These are phyloP conservation scores for Ibycter americanus DNA, from an alignment of 2,797 vertebrate species.

Conservation along the genomic window DNA sequence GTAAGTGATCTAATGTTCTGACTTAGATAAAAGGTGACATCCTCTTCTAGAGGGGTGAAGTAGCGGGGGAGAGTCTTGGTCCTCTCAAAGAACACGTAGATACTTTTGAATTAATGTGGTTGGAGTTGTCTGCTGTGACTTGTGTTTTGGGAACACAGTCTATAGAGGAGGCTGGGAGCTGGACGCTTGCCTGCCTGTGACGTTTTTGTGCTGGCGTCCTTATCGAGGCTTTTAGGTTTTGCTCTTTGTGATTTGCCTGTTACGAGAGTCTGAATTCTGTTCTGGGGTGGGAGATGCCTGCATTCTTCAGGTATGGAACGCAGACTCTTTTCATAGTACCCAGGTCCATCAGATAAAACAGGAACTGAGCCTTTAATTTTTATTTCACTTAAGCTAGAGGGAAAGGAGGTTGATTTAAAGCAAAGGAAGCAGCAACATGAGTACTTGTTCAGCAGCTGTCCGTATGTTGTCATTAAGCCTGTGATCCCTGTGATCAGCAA, in stretches of 20 bases:
- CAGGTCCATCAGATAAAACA: not conserved
- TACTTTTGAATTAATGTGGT: not conserved
- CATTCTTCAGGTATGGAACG: not conserved
- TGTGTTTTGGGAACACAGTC: not conserved
- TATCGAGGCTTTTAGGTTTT: not conserved
- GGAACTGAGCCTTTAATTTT: not conserved
- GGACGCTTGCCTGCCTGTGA: not conserved
- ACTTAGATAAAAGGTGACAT: not conserved
- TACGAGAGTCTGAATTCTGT: not conserved
- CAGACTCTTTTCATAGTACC: rapidly evolving
- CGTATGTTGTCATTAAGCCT: not conserved
- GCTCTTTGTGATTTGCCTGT: not conserved
- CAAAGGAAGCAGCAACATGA: not conserved
- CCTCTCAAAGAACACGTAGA: not conserved
- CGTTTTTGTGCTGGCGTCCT: not conserved
- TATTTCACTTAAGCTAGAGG: not conserved
- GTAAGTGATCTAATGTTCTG: not conserved
- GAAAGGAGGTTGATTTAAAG: not conserved
- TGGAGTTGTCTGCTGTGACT: not conserved
- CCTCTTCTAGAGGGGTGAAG: not conserved
- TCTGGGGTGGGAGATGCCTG: not conserved
- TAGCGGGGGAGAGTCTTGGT: rapidly evolving
- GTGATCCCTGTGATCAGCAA: not conserved
- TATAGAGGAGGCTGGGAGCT: not conserved
- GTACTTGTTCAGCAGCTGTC: not conserved